phyloP scores from a whole-genome alignment of 2,113 vertebrate species.

The Chlamydotis undulata region DNA sequence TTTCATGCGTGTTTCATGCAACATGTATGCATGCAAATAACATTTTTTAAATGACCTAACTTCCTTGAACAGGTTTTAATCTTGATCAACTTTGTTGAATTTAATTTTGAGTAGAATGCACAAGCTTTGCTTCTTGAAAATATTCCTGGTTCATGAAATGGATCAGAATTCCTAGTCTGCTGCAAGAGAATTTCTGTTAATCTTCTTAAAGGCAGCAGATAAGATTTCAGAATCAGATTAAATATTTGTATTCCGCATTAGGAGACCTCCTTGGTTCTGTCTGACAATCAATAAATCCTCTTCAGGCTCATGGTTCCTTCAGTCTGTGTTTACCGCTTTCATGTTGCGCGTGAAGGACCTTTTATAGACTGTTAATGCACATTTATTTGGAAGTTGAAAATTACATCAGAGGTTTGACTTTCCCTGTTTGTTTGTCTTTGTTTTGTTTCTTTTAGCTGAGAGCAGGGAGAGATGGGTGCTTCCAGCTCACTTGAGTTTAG shows the following conservation, averaged over 20 bases:
- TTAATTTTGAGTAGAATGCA: constrained; percentile 11
- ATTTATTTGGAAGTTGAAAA: constrained; percentile 11
- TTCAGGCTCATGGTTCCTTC: neutral
- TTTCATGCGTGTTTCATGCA: neutral
- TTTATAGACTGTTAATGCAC: neutral
- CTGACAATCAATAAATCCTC: constrained; percentile 47
- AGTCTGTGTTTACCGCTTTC: neutral
- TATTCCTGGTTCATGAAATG: neutral
- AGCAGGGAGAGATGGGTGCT: neutral
- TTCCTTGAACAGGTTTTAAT: neutral
- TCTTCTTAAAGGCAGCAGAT: constrained; percentile 41
- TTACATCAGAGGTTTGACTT: neutral
- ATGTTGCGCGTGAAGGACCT: neutral
- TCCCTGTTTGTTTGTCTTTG: neutral
- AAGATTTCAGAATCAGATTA: constrained; percentile 64
- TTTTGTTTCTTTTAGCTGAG: neutral
- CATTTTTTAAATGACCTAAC: neutral
- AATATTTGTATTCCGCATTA: constrained; percentile 41
- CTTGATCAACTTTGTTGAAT: neutral
- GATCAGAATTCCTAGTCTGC: constrained; percentile 32
- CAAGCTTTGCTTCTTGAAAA: neutral
- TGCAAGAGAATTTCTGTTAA: constrained; percentile 40
- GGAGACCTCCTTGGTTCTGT: neutral
- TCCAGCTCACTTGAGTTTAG: neutral
- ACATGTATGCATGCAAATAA: neutral